Conservation (phyloP, 2,113 vertebrate genomes). For the Cervus canadensis region DNA sequence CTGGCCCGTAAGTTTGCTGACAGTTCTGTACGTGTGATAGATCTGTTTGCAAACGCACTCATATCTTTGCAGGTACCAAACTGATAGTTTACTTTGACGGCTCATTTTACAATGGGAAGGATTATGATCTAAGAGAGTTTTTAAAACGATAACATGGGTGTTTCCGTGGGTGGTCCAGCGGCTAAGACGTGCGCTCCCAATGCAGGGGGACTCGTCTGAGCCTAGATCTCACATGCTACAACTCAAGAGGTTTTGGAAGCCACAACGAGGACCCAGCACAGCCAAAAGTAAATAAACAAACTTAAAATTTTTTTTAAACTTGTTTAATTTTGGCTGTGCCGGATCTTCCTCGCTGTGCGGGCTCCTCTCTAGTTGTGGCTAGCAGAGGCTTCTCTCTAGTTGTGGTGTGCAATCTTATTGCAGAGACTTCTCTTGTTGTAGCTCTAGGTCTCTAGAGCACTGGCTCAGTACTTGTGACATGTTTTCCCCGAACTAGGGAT, state of each 20-base stretch:
- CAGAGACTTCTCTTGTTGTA: neutral
- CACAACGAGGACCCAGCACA: neutral
- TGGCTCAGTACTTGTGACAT: neutral
- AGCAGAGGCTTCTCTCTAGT: neutral
- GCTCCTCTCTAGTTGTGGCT: neutral
- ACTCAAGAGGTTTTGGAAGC: neutral
- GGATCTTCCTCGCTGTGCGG: neutral
- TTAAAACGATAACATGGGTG: neutral
- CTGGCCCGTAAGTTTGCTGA: neutral
- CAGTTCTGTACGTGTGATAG: too few species aligned
- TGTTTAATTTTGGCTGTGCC: neutral
- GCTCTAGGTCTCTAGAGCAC: accelerated
- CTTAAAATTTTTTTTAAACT: accelerated
- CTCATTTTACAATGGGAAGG: neutral
- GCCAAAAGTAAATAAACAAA: neutral
- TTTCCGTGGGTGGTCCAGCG: accelerated
- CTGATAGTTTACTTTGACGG: neutral
- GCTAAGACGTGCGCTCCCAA: neutral
- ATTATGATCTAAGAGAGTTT: neutral
- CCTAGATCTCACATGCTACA: neutral
- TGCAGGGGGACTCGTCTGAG: neutral
- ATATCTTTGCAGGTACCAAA: neutral
- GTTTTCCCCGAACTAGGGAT: neutral
- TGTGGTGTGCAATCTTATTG: accelerated
- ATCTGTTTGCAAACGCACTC: neutral